Evolutionary conservation across 2,888 invertebrate genomes (phyloP).

Genomic region (Agrenia bidenticulata): DNA sequence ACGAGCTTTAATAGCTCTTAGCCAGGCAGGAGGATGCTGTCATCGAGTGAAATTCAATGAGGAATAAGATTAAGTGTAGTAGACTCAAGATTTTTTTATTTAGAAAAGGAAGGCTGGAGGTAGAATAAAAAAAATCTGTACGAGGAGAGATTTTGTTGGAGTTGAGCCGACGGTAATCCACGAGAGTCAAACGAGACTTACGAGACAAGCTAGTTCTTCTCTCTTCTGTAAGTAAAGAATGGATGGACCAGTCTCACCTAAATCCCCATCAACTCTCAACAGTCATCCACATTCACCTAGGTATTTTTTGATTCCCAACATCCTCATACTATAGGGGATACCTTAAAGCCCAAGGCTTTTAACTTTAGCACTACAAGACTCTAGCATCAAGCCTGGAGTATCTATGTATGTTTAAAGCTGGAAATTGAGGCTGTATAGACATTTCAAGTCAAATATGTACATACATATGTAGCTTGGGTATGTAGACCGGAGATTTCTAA

Average conservation of each 20-base stretch:
- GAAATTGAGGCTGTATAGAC: too few relatives aligned
- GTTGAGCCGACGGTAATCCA: constrained; percentile 18
- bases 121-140: constrained; percentile 9
- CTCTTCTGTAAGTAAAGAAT: constrained; percentile 5
- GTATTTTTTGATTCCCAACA: too few relatives aligned
- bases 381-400: too few relatives aligned
- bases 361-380: too few relatives aligned
- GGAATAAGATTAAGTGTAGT: constrained; percentile 1
- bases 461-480: too few relatives aligned
- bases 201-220: constrained; percentile 8
- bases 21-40: neutral
- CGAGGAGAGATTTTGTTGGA: constrained; percentile 14
- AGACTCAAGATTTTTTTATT: neutral
- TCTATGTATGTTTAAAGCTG: too few relatives aligned
- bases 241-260: constrained; percentile 14
- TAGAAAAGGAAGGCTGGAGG: neutral
- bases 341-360: too few relatives aligned
- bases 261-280: constrained; percentile 18
- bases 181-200: constrained; percentile 10
- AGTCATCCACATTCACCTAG: neutral
- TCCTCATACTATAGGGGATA: too few relatives aligned
- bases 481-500: too few relatives aligned
- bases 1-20: too few relatives aligned
- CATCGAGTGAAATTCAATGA: constrained; percentile 1
- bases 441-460: too few relatives aligned